Percentiles rank a stretch among this genome's conserved stretches.
Conservation (phyloP, 2,888 invertebrate genomes). For the Lapara coniferarum region DNA sequence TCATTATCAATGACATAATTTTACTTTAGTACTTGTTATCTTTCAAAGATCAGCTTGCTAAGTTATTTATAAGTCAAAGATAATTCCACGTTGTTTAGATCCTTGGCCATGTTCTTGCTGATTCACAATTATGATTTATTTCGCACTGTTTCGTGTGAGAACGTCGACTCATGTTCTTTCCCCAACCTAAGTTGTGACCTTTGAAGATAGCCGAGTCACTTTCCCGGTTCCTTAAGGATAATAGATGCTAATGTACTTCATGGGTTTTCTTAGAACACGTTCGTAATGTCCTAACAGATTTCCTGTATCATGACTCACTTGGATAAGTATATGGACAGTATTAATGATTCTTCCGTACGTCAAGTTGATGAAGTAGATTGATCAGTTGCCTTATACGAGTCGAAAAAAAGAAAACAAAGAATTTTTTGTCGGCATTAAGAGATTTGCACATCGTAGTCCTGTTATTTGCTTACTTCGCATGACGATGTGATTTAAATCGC, state of each 20-base stretch:
- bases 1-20: not conserved
- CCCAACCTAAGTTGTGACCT: not conserved
- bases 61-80: not conserved
- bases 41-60: not conserved
- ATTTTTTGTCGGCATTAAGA: slow-evolving; percentile 52
- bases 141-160: not conserved
- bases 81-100: not conserved
- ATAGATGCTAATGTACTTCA: slow-evolving; percentile 18
- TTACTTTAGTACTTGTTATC: not conserved
- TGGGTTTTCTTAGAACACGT: slow-evolving; percentile 6
- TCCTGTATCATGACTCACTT: slow-evolving; percentile 12
- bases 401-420: slow-evolving; percentile 50
- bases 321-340: slow-evolving; percentile 15
- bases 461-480: slow-evolving; percentile 16
- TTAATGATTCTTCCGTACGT: slow-evolving; percentile 15
- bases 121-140: slow-evolving; percentile 3
- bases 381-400: slow-evolving; percentile 17
- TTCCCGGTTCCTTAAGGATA: not conserved
- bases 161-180: slow-evolving; percentile 8
- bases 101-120: not conserved
- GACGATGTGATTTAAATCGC: slow-evolving; percentile 10
- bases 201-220: slow-evolving; percentile 11
- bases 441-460: slow-evolving; percentile 43
- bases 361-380: slow-evolving; percentile 23
- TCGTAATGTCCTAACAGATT: not conserved